These are phyloP conservation scores for Crocuta crocuta DNA, from an alignment of 2,113 vertebrate species.

Conservation along the genomic window DNA sequence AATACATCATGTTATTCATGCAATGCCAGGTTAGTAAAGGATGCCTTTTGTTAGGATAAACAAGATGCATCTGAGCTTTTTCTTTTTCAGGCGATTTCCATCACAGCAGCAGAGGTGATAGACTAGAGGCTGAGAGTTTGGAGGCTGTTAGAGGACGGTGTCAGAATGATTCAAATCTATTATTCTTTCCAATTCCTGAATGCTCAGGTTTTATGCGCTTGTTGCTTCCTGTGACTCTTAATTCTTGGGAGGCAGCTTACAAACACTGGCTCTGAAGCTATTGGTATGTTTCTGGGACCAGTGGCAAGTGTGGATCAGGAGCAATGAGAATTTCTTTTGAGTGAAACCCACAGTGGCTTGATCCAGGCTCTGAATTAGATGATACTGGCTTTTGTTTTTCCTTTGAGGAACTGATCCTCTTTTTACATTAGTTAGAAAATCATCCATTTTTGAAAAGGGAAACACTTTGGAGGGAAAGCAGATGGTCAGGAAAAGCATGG, in stretches of 20 bases:
- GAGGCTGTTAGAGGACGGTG: not conserved
- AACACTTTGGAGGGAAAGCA: slow-evolving; percentile 27
- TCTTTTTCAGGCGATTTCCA: not conserved
- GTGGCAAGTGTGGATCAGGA: accelerated
- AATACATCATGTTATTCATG: not conserved
- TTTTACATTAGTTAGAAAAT: not conserved
- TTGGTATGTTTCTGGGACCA: not conserved
- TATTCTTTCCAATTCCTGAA: not conserved
- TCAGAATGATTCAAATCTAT: not conserved
- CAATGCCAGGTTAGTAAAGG: not conserved
- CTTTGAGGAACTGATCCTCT: not conserved
- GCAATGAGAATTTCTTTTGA: not conserved
- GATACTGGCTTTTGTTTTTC: not conserved
- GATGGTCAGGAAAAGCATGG: not conserved
- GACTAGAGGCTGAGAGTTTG: not conserved
- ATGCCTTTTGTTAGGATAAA: not conserved
- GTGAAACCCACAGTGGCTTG: not conserved
- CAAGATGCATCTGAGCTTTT: not conserved
- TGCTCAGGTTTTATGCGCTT: not conserved
- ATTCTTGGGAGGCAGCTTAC: not conserved
- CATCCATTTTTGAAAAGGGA: slow-evolving; percentile 14
- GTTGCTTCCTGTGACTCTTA: not conserved
- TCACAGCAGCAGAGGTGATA: not conserved
- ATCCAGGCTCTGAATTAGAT: not conserved
- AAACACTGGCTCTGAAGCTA: not conserved